Percentiles rank a stretch among this genome's conserved stretches.
Evolutionary conservation across 1,140 invertebrate genomes (phyloP).

Genomic region (Drosophila pruinosa): DNA sequence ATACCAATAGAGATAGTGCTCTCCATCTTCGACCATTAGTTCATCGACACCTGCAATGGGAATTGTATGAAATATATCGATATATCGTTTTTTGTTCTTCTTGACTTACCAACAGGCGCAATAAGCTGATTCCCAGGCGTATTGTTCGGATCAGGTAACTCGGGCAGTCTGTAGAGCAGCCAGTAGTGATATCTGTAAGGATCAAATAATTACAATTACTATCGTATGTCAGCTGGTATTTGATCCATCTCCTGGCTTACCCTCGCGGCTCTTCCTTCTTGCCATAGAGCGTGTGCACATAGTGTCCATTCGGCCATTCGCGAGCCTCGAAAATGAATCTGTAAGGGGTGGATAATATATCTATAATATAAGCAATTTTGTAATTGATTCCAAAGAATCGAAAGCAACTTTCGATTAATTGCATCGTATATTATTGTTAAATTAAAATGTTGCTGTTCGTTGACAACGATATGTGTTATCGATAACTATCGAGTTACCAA

Average conservation of each 20-base stretch:
- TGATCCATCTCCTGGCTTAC: constrained; percentile 32
- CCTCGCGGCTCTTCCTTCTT: constrained; percentile 93
- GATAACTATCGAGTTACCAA: too few species aligned
- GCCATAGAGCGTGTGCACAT: constrained; percentile 93
- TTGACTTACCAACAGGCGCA: constrained; percentile 89
- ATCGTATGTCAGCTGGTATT: neutral
- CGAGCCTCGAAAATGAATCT: constrained; percentile 89
- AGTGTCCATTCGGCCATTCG: constrained; percentile 95
- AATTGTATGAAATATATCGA: neutral
- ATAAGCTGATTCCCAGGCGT: constrained; percentile 93
- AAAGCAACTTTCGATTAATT: neutral
- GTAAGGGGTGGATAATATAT: neutral
- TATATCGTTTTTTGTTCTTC: too few species aligned
- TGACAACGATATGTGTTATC: too few species aligned
- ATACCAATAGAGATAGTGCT: constrained; percentile 95
- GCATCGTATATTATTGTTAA: too few species aligned
- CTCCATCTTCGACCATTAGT: constrained; percentile 90
- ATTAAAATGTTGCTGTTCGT: too few species aligned
- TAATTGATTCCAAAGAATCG: too few species aligned
- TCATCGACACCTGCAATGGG: constrained; percentile 89
- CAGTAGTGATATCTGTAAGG: constrained; percentile 90
- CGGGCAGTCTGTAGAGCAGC: constrained; percentile 91
- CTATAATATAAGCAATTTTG: too few species aligned
- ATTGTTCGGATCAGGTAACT: constrained; percentile 89
- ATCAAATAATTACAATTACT: neutral